Base-by-base conservation (phyloP, 2,888 invertebrate species). In the Dicyrtomina minuta region DNA sequence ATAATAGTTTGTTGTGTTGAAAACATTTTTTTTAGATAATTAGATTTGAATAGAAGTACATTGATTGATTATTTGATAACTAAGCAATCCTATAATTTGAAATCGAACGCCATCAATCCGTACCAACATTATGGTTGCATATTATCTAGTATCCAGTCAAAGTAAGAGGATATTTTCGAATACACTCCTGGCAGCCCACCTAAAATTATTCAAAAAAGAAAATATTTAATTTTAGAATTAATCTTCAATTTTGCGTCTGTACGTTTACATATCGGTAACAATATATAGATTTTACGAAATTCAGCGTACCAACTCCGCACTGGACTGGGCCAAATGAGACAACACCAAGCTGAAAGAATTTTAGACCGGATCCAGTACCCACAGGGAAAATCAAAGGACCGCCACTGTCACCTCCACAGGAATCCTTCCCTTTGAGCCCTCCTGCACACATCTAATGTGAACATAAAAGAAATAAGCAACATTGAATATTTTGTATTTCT, bases 371-470 rank as follows among this genome's bases (percentile, higher is more conserved):
- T n/a, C 79, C 51, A 1, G 72, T 46, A 27, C 66, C 61, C 8
- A 72, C 64, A 17, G 67, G 58, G 51, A 69, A 41, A 22, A 73
- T 70, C 1, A 75, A 66, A 4, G 76, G 75, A 1, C 76, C 76
- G 10, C 76, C 77, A 27, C 71, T 71, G 65, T 78, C 77, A 13
- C 72, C 70, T 53, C 17, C 15, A 49, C 22, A 61, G 5, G 68
- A 12, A 33, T 12, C 78, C 26, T 66, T 64, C 2, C 66, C 67
- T 24, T 43, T 65, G 12, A 68, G 60, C 1, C 78, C 78, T 2
- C 78, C 78, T 33, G 78, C 79, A 65, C 79, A 79, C 39, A 77
- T 43, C 74, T 77, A 66, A 55, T 64, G n/a, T n/a, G n/a, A n/a
- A n/a, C n/a, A n/a, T n/a, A n/a, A n/a, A n/a, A n/a, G n/a, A n/a